Base-by-base conservation (phyloP, 2,797 vertebrate species). In the Lindbergichthys nudifrons region DNA sequence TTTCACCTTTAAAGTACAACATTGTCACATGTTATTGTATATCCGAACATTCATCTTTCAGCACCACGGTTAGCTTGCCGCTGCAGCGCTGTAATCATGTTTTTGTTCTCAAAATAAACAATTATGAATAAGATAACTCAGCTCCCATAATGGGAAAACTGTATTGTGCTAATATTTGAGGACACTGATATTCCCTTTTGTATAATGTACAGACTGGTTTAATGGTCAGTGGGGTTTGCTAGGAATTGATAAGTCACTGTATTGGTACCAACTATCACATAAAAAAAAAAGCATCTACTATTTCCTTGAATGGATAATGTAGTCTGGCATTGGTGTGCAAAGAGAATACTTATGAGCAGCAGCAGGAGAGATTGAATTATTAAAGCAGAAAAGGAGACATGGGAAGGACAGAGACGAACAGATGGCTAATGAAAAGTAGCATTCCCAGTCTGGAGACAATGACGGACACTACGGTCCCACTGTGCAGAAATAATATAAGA, bases 381-480 rank as follows among this genome's bases (percentile, higher is more conserved):
- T 71, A 60, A 70, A 73, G 41, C 26, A 39, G 52, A 56, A 76
- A 75, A 5, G 12, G 52, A 69, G n/a, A 51, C 18, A 42, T 26
- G 26, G 26, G 56, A 64, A 23, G 70, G 10, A 66, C 26, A 43
- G 30, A 3, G 36, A 54, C 10, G 56, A 79, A 53, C 60, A 81
- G 70, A 79, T 82, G 72, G 47, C 71, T 80, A 32, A 66, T 58
- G 51, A 43, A 65, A 66, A 77, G 42, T 12, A 72, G 43, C 30
- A 58, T 57, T 74, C 23, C 23, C 48, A 57, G 48, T 36, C 80
- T 85, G 47, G 43, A 65, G 30, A 65, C 4, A 14, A 69, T 64
- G 70, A 67, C 39, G 70, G 77, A 77, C 73, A 74, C 39, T 30
- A 76, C 54, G 52, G 54, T 47, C 41, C 23, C 51, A 30, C 58